These are phyloP conservation scores for Nipponacmea schrenckii DNA, from an alignment of 2,888 invertebrate genomes.

Conservation along the genomic window DNA sequence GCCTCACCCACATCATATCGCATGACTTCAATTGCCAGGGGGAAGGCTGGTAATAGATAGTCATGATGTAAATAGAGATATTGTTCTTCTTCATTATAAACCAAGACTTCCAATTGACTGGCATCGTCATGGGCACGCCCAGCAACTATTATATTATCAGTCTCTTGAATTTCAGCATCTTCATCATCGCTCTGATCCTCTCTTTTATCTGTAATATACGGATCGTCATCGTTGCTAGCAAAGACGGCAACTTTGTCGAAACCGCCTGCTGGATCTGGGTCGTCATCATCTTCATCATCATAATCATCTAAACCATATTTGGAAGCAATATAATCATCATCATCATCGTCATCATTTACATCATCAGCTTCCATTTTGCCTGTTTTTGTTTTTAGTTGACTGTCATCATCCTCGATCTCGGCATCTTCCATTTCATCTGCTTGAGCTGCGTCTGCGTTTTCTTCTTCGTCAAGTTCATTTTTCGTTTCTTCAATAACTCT, in stretches of 20 bases:
- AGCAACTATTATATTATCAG: conserved; percentile 88
- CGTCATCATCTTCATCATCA: conserved; percentile 64
- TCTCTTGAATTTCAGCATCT: conserved; percentile 87
- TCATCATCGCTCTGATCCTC: conserved; percentile 73
- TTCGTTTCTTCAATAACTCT: conserved; percentile 28
- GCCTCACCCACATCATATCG: conserved; percentile 83
- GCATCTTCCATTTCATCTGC: neutral
- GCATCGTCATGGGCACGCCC: conserved; percentile 89
- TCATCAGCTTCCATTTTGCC: conserved; percentile 15
- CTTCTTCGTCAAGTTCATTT: conserved; percentile 13
- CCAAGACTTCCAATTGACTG: conserved; percentile 88
- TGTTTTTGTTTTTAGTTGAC: conserved; percentile 1
- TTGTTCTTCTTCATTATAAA: conserved; percentile 88
- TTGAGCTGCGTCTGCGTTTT: conserved; percentile 15
- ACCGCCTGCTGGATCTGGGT: conserved; percentile 31
- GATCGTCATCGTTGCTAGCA: conserved; percentile 68
- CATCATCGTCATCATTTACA: conserved; percentile 24
- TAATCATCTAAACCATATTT: conserved; percentile 72
- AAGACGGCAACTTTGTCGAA: conserved; percentile 48
- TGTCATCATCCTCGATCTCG: neutral
- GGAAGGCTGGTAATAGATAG: conserved; percentile 86
- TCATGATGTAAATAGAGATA: conserved; percentile 96
- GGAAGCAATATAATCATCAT: conserved; percentile 74
- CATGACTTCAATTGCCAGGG: conserved; percentile 91
- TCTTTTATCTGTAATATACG: conserved; percentile 67